A percentile compares a stretch with the other conserved stretches of the same genome.
Conservation (phyloP, 2,888 invertebrate species). For the Heliconius erato region DNA sequence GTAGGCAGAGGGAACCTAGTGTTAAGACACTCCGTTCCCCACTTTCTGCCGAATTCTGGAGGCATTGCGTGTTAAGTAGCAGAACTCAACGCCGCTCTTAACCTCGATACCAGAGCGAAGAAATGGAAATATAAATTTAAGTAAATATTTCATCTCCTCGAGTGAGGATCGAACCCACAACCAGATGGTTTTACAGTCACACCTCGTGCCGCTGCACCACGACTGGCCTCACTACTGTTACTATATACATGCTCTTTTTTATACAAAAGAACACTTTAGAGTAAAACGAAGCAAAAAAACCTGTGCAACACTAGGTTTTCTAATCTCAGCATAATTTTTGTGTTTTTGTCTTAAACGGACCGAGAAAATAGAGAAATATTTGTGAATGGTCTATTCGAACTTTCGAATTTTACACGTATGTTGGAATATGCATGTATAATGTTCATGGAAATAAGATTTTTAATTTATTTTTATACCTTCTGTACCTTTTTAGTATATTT, state of each 20-base stretch:
- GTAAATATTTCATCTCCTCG: too few relatives aligned
- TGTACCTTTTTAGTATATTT: not conserved
- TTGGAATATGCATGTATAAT: not conserved
- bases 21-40: too few relatives aligned
- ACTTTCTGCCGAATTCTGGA: too few relatives aligned
- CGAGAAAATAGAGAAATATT: conserved; percentile 16
- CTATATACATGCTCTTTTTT: not conserved
- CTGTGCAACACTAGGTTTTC: not conserved
- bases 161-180: too few relatives aligned
- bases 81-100: too few relatives aligned
- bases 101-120: too few relatives aligned
- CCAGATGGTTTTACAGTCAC: too few relatives aligned
- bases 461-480: not conserved
- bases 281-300: not conserved
- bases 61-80: too few relatives aligned
- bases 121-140: too few relatives aligned
- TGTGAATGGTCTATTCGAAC: not conserved
- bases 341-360: conserved; percentile 29
- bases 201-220: too few relatives aligned
- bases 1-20: too few relatives aligned
- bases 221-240: too few relatives aligned
- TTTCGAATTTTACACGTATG: not conserved
- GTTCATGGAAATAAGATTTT: not conserved
- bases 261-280: not conserved
- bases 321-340: conserved; percentile 9